These are phyloP conservation scores for Sthenelais limicola DNA, from an alignment of 2,888 invertebrate genomes.

Conservation along the genomic window DNA sequence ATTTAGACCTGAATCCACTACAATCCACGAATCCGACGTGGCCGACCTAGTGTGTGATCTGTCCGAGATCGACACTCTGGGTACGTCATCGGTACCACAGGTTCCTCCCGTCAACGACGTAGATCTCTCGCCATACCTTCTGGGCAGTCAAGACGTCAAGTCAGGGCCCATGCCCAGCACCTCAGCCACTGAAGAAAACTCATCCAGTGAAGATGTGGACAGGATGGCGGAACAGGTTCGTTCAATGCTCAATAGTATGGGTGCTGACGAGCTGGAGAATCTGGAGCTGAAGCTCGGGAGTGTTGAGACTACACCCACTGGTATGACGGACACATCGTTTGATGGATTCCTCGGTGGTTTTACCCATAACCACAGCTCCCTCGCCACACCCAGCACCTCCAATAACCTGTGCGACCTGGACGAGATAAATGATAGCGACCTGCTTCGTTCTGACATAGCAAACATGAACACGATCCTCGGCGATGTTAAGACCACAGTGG, in stretches of 20 bases:
- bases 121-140: constrained; percentile 50
- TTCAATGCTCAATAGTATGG: constrained; percentile 49
- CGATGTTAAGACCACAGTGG: constrained; percentile 29
- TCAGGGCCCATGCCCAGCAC: constrained; percentile 12
- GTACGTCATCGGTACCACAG: constrained; percentile 41
- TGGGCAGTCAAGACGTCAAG: constrained; percentile 49
- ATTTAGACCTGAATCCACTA: constrained; percentile 36
- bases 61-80: constrained; percentile 35
- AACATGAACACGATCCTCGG: constrained; percentile 45
- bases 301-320: constrained; percentile 1
- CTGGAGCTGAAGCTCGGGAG: constrained; percentile 40
- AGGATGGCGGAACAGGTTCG: constrained; percentile 49
- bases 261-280: constrained; percentile 45
- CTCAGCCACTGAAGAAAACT: not conserved
- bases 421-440: constrained; percentile 53
- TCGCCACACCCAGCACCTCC: not conserved
- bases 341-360: constrained; percentile 32
- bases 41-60: constrained; percentile 51
- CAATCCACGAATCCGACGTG: constrained; percentile 54
- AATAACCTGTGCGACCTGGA: constrained; percentile 49
- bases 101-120: constrained; percentile 50
- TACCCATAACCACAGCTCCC: not conserved
- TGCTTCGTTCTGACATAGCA: constrained; percentile 46
- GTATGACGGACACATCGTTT: constrained; percentile 26
- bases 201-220: constrained; percentile 35